These are phyloP conservation scores for Selenia dentaria DNA, from an alignment of 2,888 invertebrate species.

Conservation along the genomic window DNA sequence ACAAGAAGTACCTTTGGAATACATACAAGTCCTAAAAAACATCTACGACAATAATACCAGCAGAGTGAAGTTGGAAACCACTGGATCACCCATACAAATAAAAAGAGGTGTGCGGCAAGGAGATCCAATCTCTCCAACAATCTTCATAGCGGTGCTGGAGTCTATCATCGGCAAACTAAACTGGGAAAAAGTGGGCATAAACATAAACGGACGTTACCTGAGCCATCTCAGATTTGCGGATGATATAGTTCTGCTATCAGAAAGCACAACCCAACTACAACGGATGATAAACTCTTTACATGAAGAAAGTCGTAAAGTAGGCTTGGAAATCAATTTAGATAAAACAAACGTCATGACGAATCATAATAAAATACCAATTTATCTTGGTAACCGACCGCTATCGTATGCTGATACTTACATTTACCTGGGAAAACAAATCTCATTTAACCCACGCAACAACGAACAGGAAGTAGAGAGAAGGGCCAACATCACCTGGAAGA, in stretches of 20 bases:
- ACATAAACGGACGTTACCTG: slow-evolving; percentile 1
- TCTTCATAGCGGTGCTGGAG: slow-evolving; percentile 7
- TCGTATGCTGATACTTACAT: slow-evolving; percentile 20
- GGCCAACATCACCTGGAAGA: not conserved
- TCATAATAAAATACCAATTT: slow-evolving; percentile 10
- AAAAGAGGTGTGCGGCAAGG: slow-evolving; percentile 12
- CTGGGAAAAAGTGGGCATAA: slow-evolving; percentile 9
- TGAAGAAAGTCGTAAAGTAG: slow-evolving; percentile 18
- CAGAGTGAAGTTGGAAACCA: slow-evolving; percentile 14
- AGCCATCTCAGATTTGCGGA: slow-evolving; percentile 6
- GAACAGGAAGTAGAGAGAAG: not conserved
- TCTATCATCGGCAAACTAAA: not conserved
- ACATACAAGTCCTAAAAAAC: slow-evolving; percentile 18
- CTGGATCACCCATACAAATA: slow-evolving; percentile 13
- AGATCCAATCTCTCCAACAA: slow-evolving; percentile 9
- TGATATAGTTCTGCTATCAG: slow-evolving; percentile 12
- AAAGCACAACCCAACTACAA: slow-evolving; percentile 4
- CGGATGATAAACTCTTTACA: slow-evolving; percentile 19
- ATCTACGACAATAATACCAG: slow-evolving; percentile 18
- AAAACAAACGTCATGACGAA: slow-evolving; percentile 34
- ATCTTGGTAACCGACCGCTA: not conserved
- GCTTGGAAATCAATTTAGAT: slow-evolving; percentile 25
- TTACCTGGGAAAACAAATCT: slow-evolving; percentile 16
- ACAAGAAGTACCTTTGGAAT: slow-evolving; percentile 6
- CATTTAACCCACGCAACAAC: slow-evolving; percentile 3